Percentiles rank a stretch among this genome's conserved stretches.
Evolutionary conservation across 2,113 vertebrate genomes (phyloP).

Genomic region (Cyanistes caeruleus): DNA sequence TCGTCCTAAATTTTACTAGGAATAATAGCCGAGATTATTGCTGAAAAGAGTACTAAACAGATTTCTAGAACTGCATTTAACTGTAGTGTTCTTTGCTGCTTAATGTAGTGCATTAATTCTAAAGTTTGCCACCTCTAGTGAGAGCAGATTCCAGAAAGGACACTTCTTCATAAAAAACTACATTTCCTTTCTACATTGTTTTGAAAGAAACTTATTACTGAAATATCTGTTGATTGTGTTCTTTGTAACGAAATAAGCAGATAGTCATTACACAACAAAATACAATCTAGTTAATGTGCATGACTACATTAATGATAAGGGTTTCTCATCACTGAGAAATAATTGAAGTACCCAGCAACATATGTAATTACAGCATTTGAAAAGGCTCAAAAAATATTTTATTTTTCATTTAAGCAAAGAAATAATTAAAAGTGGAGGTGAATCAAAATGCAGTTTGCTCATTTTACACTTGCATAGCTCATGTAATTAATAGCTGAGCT

Average conservation of each 20-base stretch:
- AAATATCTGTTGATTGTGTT: background rate
- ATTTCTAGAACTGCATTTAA: background rate
- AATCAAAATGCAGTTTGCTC: background rate
- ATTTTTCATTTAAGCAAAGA: background rate
- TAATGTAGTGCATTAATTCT: background rate
- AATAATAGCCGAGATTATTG: background rate
- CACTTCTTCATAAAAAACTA: background rate
- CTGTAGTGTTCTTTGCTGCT: background rate
- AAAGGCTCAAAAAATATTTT: background rate
- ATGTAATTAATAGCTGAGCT: background rate
- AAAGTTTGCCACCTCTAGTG: background rate
- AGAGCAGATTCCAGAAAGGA: background rate
- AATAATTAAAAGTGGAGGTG: background rate
- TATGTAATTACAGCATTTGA: background rate
- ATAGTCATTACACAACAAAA: constrained; percentile 30
- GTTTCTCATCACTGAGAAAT: background rate
- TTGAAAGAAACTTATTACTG: background rate
- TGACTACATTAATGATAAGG: background rate
- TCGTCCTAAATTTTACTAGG: background rate
- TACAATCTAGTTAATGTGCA: constrained; percentile 24
- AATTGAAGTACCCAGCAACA: background rate
- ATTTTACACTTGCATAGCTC: background rate
- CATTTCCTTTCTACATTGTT: background rate
- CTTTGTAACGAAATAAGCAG: background rate
- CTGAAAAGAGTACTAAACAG: background rate